Base-by-base conservation (phyloP, 2,113 vertebrate species). In the Oceanodroma tethys region DNA sequence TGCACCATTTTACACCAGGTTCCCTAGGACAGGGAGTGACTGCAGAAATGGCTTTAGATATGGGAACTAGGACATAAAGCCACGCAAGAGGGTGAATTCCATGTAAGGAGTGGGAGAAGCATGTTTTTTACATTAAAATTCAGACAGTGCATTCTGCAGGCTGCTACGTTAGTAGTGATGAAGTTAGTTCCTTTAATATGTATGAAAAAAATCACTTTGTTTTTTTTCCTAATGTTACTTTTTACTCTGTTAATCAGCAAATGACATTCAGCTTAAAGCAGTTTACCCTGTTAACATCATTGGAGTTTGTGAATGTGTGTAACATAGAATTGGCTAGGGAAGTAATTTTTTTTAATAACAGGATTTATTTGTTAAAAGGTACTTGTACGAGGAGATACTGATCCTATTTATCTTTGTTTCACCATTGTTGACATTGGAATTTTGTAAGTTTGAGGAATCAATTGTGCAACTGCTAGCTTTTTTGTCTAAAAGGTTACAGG, bases 391-490 rank as follows among this genome's bases (percentile, higher is more conserved):
- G 47, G 34, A 75, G 13, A 10, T 72, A 15, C 34, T 58, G 60
- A 56, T 87, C 7, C 12, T 95, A 2, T 85, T 96, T 96, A 40
- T 75, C 75, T 89, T 90, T 91, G 70, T 95, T 97, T 92, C 83
- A 56, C 10, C 60, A 50, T 40, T 89, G 70, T 92, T 95, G 83
- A 95, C 88, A 48, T 6, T 92, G 81, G 60, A 71, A 53, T 90
- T 56, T 71, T 18, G 29, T 55, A 86, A 93, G 53, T 58, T 68
- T 68, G 80, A 88, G 55, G 42, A 79, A 52, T 75, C 34, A 32
- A 1, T 94, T 89, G 68, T 89, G 86, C 83, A 95, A 88, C 34
- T 87, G 48, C 26, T 83, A 67, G 59, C 16, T 68, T 63, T 93
- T 91, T 78, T 75, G 34, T 56, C 18, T 81, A 2, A 48, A 86